Base-by-base conservation (phyloP, 2,797 vertebrate species). In the Melanotaenia maccullochi region DNA sequence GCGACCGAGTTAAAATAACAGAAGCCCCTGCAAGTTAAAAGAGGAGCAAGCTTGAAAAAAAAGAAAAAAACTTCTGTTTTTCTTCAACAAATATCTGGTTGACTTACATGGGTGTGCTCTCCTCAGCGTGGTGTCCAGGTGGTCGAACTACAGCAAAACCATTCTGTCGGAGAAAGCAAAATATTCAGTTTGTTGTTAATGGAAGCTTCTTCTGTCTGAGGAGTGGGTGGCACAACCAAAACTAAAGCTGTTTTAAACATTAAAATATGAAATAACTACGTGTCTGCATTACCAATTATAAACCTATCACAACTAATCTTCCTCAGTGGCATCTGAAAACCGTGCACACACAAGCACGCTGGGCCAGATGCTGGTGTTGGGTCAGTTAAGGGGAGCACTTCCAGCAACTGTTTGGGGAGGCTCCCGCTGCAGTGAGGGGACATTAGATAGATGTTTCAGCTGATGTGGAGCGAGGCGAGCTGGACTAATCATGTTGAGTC, bases 1-100 rank as follows among this genome's bases (percentile, higher is more conserved):
- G 98, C 97, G 54, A 99, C 96, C 0, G 98, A 98, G 80, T 99
- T 99, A 86, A 99, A 99, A 89, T 98, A 99, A 93, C 98, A 99
- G 91, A 99, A 99, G 1, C 97, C 98, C 98, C 98, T 99, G 89
- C 55, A 38, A 73, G 49, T 20, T 40, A 9, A 74, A 71, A 16
- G 44, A 3, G 30, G 22, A 0, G 35, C 9, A 38, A 55, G 12
- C 14, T 58, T 42, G 28, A 18, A 51, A 1, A 55, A 61, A 4
- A 13, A 13, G 16, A 40, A 40, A 40, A 14, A 3, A 13, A 38
- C 9, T 3, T 40, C 13, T 2, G 16, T 18, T 36, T 36, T 36
- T 36, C 35, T 12, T 18, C 4, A 63, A 6, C n/a, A 30, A 11
- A 62, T n/a, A 16, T 68, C 4, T 3, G 5, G 25, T 30, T n/a